Conservation (phyloP, 2,113 vertebrate genomes). For the Etheostoma cragini region DNA sequence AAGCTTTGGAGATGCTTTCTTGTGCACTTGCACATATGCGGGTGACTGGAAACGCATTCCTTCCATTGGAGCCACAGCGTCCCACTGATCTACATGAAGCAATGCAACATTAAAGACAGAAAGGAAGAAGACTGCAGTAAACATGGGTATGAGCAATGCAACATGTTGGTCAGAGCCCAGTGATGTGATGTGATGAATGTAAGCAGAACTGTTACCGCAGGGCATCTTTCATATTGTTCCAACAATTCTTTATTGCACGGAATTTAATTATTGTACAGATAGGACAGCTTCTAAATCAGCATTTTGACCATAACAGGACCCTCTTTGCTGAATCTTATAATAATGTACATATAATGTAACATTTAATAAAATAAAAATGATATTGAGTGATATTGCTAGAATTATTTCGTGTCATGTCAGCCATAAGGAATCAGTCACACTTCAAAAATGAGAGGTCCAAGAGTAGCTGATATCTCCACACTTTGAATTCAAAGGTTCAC, state of each 20-base stretch:
- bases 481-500: conserved; percentile 16
- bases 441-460: not conserved
- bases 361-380: not conserved
- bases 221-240: not conserved
- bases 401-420: not conserved
- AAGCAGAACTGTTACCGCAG: no score
- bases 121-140: no score
- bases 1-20: no score
- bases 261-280: not conserved
- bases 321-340: not conserved
- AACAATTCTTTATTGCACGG: not conserved
- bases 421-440: not conserved
- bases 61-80: no score
- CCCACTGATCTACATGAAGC: no score
- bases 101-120: no score
- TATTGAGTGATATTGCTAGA: not conserved
- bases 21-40: no score
- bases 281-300: not conserved
- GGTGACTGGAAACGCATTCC: no score
- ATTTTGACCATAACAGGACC: not conserved
- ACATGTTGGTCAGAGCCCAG: not conserved
- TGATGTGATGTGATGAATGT: no score
- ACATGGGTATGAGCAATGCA: not conserved
- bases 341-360: not conserved
- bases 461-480: not conserved